These are phyloP conservation scores for Toxotes chatareus DNA, from an alignment of 2,113 vertebrate species.

Conservation along the genomic window DNA sequence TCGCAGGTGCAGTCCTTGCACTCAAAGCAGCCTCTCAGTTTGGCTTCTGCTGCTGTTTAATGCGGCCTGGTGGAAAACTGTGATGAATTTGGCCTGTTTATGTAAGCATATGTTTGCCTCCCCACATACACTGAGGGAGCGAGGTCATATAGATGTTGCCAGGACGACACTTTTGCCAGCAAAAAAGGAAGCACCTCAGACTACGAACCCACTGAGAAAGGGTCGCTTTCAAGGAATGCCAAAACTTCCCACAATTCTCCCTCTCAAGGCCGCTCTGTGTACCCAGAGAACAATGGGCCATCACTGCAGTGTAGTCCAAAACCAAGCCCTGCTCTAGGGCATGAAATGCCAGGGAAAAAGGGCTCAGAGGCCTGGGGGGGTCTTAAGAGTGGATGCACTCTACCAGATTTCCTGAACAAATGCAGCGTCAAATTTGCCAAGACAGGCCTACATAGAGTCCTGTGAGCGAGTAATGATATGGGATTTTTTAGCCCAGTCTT, in stretches of 20 bases:
- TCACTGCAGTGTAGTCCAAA: conserved; percentile 41
- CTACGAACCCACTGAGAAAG: conserved; percentile 43
- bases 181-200: conserved; percentile 51
- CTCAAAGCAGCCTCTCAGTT: conserved; percentile 35
- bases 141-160: conserved; percentile 56
- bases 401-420: conserved; percentile 49
- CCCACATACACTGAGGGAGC: conserved; percentile 12
- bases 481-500: conserved; percentile 17
- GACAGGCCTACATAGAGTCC: conserved; percentile 13
- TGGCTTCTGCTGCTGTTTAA: conserved; percentile 50
- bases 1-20: conserved; percentile 38
- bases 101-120: conserved; percentile 51
- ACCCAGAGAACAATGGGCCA: conserved; percentile 58
- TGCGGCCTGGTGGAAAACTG: conserved; percentile 48
- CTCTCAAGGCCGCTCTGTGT: conserved; percentile 56
- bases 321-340: conserved; percentile 33
- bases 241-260: conserved; percentile 30
- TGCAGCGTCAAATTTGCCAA: conserved; percentile 29
- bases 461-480: conserved; percentile 7
- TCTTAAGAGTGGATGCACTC: conserved; percentile 37
- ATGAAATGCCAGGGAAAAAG: conserved; percentile 44
- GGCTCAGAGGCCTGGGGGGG: conserved; percentile 31
- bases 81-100: conserved; percentile 51
- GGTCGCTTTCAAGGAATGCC: conserved; percentile 61
- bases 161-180: conserved; percentile 43